phyloP scores from a whole-genome alignment of 2,113 vertebrate genomes.

The Sylvia atricapilla region DNA sequence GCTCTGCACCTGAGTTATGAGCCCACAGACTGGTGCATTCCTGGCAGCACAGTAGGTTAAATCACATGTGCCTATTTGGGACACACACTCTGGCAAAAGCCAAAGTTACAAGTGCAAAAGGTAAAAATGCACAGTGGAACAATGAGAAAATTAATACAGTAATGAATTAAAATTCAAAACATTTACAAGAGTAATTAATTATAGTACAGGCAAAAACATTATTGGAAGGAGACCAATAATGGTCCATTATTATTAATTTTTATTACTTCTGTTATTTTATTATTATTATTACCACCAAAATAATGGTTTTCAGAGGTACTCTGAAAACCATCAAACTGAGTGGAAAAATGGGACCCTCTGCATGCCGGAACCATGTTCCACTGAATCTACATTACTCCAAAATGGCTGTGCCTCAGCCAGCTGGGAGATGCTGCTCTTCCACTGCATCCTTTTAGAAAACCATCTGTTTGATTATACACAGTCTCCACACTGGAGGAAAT shows the following conservation, averaged over 20 bases:
- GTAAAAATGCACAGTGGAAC: background rate
- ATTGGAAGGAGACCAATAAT: background rate
- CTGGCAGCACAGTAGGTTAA: background rate
- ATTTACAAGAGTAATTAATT: background rate
- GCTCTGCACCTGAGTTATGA: background rate
- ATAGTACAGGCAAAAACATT: background rate
- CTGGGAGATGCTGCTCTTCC: background rate
- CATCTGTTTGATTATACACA: background rate
- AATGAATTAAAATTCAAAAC: background rate
- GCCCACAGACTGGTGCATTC: background rate
- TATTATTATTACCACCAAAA: too few species aligned
- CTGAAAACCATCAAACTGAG: background rate
- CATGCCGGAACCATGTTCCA: background rate
- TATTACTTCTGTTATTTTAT: too few species aligned
- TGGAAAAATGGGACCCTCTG: background rate
- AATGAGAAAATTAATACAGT: background rate
- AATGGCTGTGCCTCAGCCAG: background rate
- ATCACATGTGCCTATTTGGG: rapidly evolving
- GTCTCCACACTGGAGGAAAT: background rate
- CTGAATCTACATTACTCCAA: background rate
- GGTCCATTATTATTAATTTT: too few species aligned
- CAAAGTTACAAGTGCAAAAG: background rate
- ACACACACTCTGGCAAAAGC: background rate
- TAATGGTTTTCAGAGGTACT: background rate
- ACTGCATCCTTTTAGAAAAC: background rate